Base-by-base conservation (phyloP, 2,113 vertebrate genomes). In the Cyprinus carpio region DNA sequence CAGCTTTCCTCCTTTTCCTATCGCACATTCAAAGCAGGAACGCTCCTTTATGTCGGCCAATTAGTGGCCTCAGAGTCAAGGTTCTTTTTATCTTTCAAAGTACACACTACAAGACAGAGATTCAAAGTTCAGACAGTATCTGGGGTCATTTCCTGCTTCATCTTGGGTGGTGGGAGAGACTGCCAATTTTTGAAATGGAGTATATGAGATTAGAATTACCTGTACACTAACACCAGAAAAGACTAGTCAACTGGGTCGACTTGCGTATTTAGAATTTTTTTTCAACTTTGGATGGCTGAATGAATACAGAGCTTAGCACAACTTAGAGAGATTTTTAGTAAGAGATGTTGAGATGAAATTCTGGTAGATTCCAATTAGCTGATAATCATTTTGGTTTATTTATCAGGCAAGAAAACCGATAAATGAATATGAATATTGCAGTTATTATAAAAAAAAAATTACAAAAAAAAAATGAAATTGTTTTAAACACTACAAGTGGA, bases 121-220 rank as follows among this genome's bases (percentile, higher is more conserved):
- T 92, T 91, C 91, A 83, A 94, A 96, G 96, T 90, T 93, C 92
- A 96, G 94, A 96, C 95, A 94, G 95, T 93, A 95, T 91, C 92
- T 91, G 89, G 81, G 95, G 94, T 96, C 95, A 96, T 93, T 97
- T 97, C 95, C 96, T 94, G 93, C 93, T 94, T 92, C 93, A 93
- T 95, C 91, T 90, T 91, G 92, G 86, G 37, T 75, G 34, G 84
- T 25, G n/a, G 87, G 82, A 62, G 29, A 76, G n/a, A 16, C 23
- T 64, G 80, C 40, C 27, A 67, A 13, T 67, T 25, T 81, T 51
- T 15, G 25, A 81, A 43, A 81, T 12, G 11, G 5, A 49, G 23
- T 40, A 62, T 16, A 80, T 25, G 37, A 27, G 18, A 18, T 20
- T 40, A 76, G 43, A 51, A 29, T 11, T 54, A 49, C 49, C 75